Percentiles rank a stretch among this genome's conserved stretches.
phyloP scores from a whole-genome alignment of 37 sponge, comb jelly and placozoan species.

The Bolinopsis microptera region DNA sequence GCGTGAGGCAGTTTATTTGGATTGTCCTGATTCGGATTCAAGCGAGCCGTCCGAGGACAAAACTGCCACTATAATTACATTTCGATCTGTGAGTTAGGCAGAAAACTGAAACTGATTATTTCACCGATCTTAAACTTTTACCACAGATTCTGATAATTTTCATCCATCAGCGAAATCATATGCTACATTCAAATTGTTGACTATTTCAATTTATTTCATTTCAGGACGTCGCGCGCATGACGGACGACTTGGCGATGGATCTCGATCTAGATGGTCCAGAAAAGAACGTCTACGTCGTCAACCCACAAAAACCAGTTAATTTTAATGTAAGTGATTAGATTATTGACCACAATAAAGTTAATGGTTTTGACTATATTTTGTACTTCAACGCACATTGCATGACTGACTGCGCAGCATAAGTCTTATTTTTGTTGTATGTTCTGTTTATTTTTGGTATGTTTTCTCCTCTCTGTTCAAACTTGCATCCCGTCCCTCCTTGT shows the following conservation, averaged over 20 bases:
- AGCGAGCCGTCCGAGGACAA: not conserved
- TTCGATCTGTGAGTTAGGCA: not conserved
- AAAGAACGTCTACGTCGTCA: conserved; percentile 48
- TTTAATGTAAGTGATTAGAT: not conserved
- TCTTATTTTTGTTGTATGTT: not conserved
- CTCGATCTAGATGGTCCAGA: conserved; percentile 36
- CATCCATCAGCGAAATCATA: too few relatives aligned
- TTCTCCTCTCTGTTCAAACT: not conserved
- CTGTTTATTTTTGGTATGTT: not conserved
- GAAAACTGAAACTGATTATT: too few relatives aligned
- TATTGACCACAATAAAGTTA: too few relatives aligned
- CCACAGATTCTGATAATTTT: too few relatives aligned
- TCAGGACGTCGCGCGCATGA: conserved; percentile 34
- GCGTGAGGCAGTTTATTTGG: not conserved
- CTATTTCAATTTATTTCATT: too few relatives aligned
- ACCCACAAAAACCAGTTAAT: not conserved
- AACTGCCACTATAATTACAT: not conserved
- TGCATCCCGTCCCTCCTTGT: not conserved
- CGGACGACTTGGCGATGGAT: conserved; percentile 35
- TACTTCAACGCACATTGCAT: not conserved
- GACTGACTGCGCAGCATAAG: not conserved
- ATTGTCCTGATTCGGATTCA: not conserved
- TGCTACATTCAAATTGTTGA: too few relatives aligned
- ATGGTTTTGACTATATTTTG: too few relatives aligned
- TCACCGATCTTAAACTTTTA: too few relatives aligned